Evolutionary conservation across 2,797 vertebrate species (phyloP), one percentile per base, ranked within the genome.

Genomic region (Leucoraja ocellata): DNA sequence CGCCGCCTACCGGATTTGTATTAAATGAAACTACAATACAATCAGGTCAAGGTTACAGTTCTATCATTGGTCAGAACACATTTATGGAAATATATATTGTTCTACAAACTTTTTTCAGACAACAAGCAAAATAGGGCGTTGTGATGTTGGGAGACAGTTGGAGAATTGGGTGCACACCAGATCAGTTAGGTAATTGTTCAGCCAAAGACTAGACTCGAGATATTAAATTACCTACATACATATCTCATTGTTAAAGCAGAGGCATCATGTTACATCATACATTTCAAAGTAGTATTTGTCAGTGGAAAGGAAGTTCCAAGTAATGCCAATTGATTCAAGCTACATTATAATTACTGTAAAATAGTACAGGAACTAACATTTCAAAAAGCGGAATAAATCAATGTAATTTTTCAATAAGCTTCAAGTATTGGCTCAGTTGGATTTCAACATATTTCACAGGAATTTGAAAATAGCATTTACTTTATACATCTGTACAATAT

Each of bases 401-500:
- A n/a, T 58, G 32, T 65, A 14, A 88, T 65, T 65, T 88, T 88
- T 68, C 32, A 71, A 68, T 71, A 54, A 74, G 23, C 71, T 74
- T 91, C 23, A 46, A 16, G 71, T 7, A 92, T 91, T 92, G 11
- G 77, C 65, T 90, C 46, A 94, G 32, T 0, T 21, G 93, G 13
- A 71, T 94, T 94, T 93, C 91, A 94, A 79, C 93, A 86, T 0
- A 93, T 93, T 94, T 32, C 93, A 78, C 93, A 94, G 94, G 92
- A 68, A 90, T 94, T 46, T 94, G 93, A 93, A 58, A 76, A 94
- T 81, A 94, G 74, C 93, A 73, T 54, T 9, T 23, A 94, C 93
- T 93, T 78, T 93, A n/a, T 93, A 77, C 32, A 93, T 93, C 84
- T 39, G 65, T 28, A 39, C 36, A 91, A 91, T 91, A 68, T 91